Percentiles rank a stretch among this genome's conserved stretches.
Evolutionary conservation across 2,888 invertebrate genomes (phyloP).

Genomic region (Synanthedon myopaeformis): DNA sequence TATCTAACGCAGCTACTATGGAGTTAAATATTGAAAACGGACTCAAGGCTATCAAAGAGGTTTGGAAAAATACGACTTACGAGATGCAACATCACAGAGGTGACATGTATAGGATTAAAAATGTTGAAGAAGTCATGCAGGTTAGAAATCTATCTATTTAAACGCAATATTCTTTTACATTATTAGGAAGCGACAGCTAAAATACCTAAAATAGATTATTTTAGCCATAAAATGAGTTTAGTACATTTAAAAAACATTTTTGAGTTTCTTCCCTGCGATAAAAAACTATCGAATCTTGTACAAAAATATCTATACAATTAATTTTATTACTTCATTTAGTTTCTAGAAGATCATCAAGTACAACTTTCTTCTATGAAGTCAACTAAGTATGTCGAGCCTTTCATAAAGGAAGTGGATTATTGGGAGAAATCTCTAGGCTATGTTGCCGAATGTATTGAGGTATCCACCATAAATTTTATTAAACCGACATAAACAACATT

Average conservation of each 20-base stretch:
- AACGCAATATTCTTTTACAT: too few species aligned
- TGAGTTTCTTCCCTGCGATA: too few species aligned
- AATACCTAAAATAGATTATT: too few species aligned
- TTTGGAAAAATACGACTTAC: slow-evolving; percentile 79
- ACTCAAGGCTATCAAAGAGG: slow-evolving; percentile 76
- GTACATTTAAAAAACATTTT: too few species aligned
- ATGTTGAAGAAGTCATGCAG: slow-evolving; percentile 83
- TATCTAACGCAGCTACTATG: slow-evolving; percentile 90
- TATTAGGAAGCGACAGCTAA: too few species aligned
- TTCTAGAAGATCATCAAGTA: slow-evolving; percentile 87
- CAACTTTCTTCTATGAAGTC: slow-evolving; percentile 89
- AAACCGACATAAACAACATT: too few species aligned
- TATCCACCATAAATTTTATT: slow-evolving; percentile 16
- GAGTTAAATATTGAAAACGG: slow-evolving; percentile 87
- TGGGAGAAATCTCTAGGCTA: slow-evolving; percentile 89
- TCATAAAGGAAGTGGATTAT: slow-evolving; percentile 83
- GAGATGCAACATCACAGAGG: slow-evolving; percentile 80
- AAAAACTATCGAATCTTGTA: too few species aligned
- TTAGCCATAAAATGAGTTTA: too few species aligned
- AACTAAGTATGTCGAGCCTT: slow-evolving; percentile 88
- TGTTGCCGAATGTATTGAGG: slow-evolving; percentile 85
- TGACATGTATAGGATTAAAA: slow-evolving; percentile 77
- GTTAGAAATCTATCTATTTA: slow-evolving; percentile 17
- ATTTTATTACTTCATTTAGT: slow-evolving; percentile 22
- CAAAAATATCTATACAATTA: slow-evolving; percentile 1